Evolutionary conservation across 2,113 vertebrate species (phyloP).

Genomic region (Chaetops frenatus): DNA sequence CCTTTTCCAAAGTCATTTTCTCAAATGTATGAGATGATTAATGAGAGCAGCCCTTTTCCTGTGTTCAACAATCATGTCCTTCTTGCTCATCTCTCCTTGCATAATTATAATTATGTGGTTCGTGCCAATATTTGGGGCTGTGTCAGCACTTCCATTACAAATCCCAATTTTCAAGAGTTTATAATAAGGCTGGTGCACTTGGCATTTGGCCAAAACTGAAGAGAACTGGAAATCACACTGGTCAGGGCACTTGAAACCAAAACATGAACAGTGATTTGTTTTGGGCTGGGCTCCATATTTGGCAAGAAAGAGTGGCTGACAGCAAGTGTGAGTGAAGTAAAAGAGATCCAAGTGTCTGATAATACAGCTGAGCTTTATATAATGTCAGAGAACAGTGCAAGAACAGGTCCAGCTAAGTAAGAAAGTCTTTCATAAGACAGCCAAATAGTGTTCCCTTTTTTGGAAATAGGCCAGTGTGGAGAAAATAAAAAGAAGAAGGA

Average conservation of each 20-base stretch:
- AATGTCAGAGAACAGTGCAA: background rate
- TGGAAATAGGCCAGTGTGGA: background rate
- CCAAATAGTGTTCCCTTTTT: background rate
- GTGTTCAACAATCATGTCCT: background rate
- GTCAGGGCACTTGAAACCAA: background rate
- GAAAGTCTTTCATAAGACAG: background rate
- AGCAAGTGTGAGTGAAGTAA: background rate
- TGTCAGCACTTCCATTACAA: conserved; percentile 51
- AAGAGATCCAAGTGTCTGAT: conserved; percentile 4
- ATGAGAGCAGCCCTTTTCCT: background rate
- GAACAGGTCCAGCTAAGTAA: background rate
- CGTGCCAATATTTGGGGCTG: conserved; percentile 5
- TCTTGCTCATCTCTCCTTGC: conserved; percentile 32
- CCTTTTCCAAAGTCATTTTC: conserved; percentile 31
- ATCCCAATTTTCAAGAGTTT: background rate
- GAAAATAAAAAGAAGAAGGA: background rate
- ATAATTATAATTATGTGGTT: background rate
- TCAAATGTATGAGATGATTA: conserved; percentile 2
- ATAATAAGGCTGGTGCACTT: background rate
- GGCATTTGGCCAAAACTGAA: background rate
- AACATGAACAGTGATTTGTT: conserved; percentile 30
- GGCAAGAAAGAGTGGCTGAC: conserved; percentile 18
- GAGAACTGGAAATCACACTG: conserved; percentile 22
- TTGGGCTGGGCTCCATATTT: background rate
- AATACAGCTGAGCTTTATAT: background rate